Evolutionary conservation across 2,888 invertebrate species (phyloP).

Genomic region (Ethmia dodecea): DNA sequence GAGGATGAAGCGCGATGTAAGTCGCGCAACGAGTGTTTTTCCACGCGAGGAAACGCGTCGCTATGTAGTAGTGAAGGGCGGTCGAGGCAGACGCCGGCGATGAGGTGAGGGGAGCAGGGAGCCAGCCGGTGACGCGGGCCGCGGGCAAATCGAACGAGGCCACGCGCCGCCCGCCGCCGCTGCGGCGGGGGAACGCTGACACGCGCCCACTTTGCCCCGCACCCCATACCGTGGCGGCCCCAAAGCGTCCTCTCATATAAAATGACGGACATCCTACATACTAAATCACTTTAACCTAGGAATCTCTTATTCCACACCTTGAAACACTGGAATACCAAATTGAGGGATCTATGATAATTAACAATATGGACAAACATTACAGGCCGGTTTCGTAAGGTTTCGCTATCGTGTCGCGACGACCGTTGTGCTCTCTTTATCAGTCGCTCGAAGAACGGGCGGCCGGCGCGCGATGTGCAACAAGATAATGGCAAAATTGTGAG

Average conservation of each 20-base stretch:
- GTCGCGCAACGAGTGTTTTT: slow-evolving; percentile 48
- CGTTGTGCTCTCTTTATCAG: slow-evolving; percentile 69
- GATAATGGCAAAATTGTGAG: slow-evolving; percentile 76
- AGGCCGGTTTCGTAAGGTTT: slow-evolving; percentile 52
- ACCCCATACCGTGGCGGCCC: slow-evolving; percentile 33
- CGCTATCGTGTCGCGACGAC: slow-evolving; percentile 52
- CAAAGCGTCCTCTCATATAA: slow-evolving; percentile 60
- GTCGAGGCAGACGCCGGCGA: slow-evolving; percentile 34
- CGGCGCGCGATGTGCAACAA: slow-evolving; percentile 51
- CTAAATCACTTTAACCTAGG: slow-evolving; percentile 70
- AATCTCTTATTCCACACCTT: slow-evolving; percentile 71
- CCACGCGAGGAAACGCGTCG: slow-evolving; percentile 57
- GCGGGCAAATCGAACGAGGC: slow-evolving; percentile 71
- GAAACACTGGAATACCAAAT: slow-evolving; percentile 67
- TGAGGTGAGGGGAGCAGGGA: slow-evolving; percentile 34
- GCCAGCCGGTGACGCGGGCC: slow-evolving; percentile 34
- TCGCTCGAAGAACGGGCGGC: slow-evolving; percentile 48
- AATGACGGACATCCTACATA: slow-evolving; percentile 66
- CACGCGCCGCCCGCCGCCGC: slow-evolving; percentile 58
- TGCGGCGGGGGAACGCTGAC: slow-evolving; percentile 33
- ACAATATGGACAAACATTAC: slow-evolving; percentile 66
- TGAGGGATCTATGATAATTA: slow-evolving; percentile 62
- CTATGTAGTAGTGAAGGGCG: slow-evolving; percentile 50
- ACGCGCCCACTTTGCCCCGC: slow-evolving; percentile 33
- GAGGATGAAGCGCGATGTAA: slow-evolving; percentile 45